phyloP scores from a whole-genome alignment of 2,888 invertebrate species.

The Kuschelorhynchus macadamiae region DNA sequence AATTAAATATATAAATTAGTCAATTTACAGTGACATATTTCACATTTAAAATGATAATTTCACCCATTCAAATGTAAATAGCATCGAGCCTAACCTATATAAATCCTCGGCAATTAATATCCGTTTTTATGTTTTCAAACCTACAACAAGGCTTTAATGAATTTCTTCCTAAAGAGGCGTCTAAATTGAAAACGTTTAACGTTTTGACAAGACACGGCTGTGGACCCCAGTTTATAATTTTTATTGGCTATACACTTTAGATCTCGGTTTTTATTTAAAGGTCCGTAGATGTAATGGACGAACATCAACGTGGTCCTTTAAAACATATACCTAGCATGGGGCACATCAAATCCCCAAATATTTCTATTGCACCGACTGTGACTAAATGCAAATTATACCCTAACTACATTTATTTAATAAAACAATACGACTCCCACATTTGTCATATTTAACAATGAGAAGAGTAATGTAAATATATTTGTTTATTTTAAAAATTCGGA shows the following conservation, averaged over 20 bases:
- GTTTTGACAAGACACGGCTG: slow-evolving; percentile 24
- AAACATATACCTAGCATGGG: no score
- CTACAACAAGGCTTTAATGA: slow-evolving; percentile 26
- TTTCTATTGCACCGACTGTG: no score
- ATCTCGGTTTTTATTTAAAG: slow-evolving; percentile 8
- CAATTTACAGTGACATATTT: slow-evolving; percentile 11
- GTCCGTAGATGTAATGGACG: not conserved
- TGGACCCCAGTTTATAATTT: slow-evolving; percentile 11
- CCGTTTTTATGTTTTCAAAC: slow-evolving; percentile 26
- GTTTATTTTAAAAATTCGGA: no score
- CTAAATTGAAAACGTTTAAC: slow-evolving; percentile 33
- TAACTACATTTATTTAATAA: no score
- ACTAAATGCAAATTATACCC: no score
- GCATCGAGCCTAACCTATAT: slow-evolving; percentile 27
- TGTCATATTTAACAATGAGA: not conserved
- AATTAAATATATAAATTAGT: slow-evolving; percentile 4
- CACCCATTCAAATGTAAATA: slow-evolving; percentile 35
- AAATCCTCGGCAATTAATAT: slow-evolving; percentile 33
- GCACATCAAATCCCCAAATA: no score
- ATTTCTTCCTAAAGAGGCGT: slow-evolving; percentile 30
- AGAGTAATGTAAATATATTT: no score
- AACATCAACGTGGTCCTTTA: no score
- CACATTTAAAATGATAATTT: slow-evolving; percentile 32
- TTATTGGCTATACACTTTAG: slow-evolving; percentile 20
- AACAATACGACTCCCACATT: not conserved